Evolutionary conservation across 37 sponge, comb jelly and placozoan genomes (phyloP).

Genomic region (Halichondria panicea): DNA sequence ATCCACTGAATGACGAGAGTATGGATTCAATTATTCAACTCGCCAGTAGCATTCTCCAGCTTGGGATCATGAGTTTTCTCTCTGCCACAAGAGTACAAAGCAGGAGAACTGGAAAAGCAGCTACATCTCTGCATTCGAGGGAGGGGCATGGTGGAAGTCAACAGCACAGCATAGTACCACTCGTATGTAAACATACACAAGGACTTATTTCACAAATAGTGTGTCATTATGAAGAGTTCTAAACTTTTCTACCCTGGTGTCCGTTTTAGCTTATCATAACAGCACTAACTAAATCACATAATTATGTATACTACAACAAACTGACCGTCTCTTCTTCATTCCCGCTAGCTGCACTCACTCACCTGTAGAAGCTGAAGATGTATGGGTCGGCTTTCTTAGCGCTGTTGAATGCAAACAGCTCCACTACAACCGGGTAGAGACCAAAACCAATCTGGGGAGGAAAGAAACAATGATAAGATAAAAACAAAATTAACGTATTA

Average conservation of each 20-base stretch:
- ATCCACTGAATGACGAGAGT: too few species aligned
- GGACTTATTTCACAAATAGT: not conserved
- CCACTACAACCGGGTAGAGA: slow-evolving; percentile 62
- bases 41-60: slow-evolving; percentile 23
- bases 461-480: not conserved
- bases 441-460: slow-evolving; percentile 65
- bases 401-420: slow-evolving; percentile 37
- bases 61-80: slow-evolving; percentile 46
- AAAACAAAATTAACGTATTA: not conserved
- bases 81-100: slow-evolving; percentile 72
- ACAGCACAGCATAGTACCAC: not conserved
- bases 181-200: not conserved
- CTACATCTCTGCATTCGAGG: slow-evolving; percentile 32
- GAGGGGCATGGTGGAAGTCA: not conserved
- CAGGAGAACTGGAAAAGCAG: slow-evolving; percentile 61
- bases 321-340: not conserved
- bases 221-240: too few species aligned
- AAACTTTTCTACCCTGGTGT: too few species aligned
- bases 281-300: too few species aligned
- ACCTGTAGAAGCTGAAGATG: slow-evolving; percentile 72
- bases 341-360: not conserved
- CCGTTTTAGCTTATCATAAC: too few species aligned
- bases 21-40: not conserved
- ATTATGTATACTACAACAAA: not conserved
- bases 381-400: slow-evolving; percentile 45